Conservation (phyloP, 1,140 invertebrate genomes). For the honey bee (Apis mellifera) region DNA sequence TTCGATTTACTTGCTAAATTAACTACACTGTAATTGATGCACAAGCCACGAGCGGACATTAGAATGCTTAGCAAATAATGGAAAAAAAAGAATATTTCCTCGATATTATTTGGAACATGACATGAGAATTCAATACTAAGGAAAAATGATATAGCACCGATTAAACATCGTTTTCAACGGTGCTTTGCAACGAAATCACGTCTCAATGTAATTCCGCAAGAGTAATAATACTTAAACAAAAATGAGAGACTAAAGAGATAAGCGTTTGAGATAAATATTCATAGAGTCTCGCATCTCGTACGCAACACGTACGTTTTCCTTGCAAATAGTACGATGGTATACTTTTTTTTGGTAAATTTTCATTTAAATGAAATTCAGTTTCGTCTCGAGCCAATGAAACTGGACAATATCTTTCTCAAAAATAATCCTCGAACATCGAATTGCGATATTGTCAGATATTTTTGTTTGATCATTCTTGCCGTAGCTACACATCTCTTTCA, state of each 20-base stretch:
- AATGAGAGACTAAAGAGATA: neutral
- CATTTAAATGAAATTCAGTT: too few species aligned
- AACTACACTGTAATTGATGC: neutral
- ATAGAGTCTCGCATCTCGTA: neutral
- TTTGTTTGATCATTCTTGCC: neutral
- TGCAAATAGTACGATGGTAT: neutral
- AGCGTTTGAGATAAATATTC: neutral
- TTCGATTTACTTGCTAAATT: slow-evolving; percentile 6
- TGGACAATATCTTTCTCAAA: neutral
- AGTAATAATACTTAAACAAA: neutral
- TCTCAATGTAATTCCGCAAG: neutral
- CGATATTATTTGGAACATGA: neutral
- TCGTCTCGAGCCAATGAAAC: neutral
- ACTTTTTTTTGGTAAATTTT: too few species aligned
- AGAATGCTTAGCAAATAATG: neutral
- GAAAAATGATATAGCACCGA: neutral
- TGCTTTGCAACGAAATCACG: neutral
- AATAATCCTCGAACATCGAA: neutral
- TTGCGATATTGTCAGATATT: neutral
- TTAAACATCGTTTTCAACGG: neutral
- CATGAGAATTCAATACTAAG: neutral
- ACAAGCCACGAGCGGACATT: neutral
- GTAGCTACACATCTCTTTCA: slow-evolving; percentile 41
- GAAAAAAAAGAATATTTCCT: neutral
- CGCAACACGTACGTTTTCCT: neutral